phyloP scores from a whole-genome alignment of 1,140 invertebrate species.

The Drosophila kanapiae region DNA sequence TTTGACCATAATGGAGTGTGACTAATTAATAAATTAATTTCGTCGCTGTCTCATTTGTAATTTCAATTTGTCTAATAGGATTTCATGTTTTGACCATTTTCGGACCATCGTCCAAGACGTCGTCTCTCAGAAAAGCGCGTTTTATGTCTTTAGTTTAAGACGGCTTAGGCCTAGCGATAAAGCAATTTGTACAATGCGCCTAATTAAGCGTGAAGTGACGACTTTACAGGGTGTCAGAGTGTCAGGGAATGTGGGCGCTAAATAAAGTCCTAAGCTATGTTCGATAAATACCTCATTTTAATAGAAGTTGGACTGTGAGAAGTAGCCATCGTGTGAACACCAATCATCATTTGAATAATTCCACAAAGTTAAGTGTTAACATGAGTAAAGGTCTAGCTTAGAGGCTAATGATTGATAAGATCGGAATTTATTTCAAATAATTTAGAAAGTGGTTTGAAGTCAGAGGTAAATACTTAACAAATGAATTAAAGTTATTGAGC shows the following conservation, averaged over 20 bases:
- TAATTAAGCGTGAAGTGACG: constrained; percentile 78
- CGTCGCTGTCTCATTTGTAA: constrained; percentile 81
- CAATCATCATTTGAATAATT: constrained; percentile 32
- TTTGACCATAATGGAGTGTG: constrained; percentile 79
- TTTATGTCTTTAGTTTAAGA: constrained; percentile 39
- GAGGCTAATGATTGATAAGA: background rate
- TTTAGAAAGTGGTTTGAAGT: background rate
- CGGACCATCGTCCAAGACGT: constrained; percentile 16
- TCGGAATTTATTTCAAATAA: background rate
- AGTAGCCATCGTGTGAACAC: constrained; percentile 38
- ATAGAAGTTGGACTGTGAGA: background rate
- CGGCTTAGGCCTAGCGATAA: constrained; percentile 48
- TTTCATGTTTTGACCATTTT: constrained; percentile 83
- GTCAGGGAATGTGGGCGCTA: constrained; percentile 47
- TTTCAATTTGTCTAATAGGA: constrained; percentile 84
- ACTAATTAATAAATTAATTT: constrained; percentile 84
- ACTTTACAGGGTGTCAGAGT: constrained; percentile 59
- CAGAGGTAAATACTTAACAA: background rate
- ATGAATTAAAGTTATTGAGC: too few relatives aligned
- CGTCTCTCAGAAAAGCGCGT: constrained; percentile 15
- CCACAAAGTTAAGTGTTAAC: background rate
- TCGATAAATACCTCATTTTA: background rate
- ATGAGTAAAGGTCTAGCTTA: background rate
- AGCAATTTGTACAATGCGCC: constrained; percentile 68
- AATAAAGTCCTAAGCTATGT: constrained; percentile 18